phyloP scores from a whole-genome alignment of 2,113 vertebrate species.

The Siphamia tubifer region DNA sequence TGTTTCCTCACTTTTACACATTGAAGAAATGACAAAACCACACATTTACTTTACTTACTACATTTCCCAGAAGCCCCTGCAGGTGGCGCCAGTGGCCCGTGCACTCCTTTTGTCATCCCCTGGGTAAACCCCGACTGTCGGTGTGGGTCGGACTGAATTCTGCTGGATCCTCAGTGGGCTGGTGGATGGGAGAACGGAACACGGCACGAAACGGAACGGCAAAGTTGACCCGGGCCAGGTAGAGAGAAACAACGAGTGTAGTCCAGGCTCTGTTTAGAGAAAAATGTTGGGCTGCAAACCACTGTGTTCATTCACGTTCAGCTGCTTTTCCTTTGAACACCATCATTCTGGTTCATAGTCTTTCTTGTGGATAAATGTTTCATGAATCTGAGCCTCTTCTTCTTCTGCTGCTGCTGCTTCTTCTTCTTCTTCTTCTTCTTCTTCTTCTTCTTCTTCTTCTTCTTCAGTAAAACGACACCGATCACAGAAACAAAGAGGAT shows the following conservation, averaged over 20 bases:
- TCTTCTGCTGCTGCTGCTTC: no score
- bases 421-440: no score
- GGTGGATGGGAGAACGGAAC: conserved; percentile 18
- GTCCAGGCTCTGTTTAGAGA: not conserved
- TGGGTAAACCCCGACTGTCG: not conserved
- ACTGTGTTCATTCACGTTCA: not conserved
- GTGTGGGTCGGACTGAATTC: no score
- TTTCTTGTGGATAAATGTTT: conserved; percentile 13
- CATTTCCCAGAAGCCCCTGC: conserved; percentile 39
- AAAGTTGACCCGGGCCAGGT: conserved; percentile 25
- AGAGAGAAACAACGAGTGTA: not conserved
- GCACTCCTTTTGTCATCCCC: not conserved
- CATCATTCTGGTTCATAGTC: not conserved
- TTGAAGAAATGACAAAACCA: no score
- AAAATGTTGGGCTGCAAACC: not conserved
- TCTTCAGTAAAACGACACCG: not conserved
- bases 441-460: no score
- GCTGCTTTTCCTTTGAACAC: not conserved
- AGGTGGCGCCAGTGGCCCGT: conserved; percentile 35
- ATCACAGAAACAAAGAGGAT: conserved; percentile 59
- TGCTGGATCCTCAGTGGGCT: no score
- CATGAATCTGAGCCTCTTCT: conserved; percentile 16
- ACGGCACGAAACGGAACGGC: no score
- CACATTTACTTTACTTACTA: no score
- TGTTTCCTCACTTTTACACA: no score